Percentiles rank a stretch among this genome's conserved stretches.
Evolutionary conservation across 2,113 vertebrate species (phyloP).

Genomic region (Leucopsar rothschildi): DNA sequence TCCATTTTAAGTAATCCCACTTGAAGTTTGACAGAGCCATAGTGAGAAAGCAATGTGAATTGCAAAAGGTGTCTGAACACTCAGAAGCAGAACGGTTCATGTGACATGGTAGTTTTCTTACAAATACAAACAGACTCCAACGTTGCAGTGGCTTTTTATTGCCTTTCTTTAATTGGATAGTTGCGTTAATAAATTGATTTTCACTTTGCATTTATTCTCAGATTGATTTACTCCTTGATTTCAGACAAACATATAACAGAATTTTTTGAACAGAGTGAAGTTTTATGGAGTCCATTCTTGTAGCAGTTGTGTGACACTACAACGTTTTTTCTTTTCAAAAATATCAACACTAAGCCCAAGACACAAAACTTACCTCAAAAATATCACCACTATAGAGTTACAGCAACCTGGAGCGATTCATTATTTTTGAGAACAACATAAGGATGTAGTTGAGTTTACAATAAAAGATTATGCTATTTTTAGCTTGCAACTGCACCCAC

Average conservation of each 20-base stretch:
- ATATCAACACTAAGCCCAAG: not conserved
- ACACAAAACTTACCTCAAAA: not conserved
- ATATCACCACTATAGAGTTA: not conserved
- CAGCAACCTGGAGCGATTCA: not conserved
- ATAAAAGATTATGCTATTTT: not conserved
- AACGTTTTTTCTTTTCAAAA: not conserved
- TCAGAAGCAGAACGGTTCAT: slow-evolving; percentile 32
- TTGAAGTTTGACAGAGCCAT: not conserved
- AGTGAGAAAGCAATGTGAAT: slow-evolving; percentile 11
- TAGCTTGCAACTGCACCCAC: not conserved
- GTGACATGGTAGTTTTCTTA: not conserved
- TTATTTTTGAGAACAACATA: not conserved
- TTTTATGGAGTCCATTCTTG: not conserved
- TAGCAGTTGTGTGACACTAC: not conserved
- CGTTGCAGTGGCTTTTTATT: not conserved
- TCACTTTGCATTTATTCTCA: slow-evolving; percentile 2
- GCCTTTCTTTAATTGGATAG: not conserved
- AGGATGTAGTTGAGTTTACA: not conserved
- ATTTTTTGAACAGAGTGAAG: not conserved
- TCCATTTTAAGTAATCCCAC: slow-evolving; percentile 4
- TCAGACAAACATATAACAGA: not conserved
- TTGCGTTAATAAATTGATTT: slow-evolving; percentile 42
- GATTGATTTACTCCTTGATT: not conserved
- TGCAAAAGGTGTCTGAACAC: slow-evolving; percentile 7
- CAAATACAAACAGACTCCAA: slow-evolving; percentile 1